Evolutionary conservation across 2,888 invertebrate species (phyloP), one percentile per base, ranked within the genome.

Genomic region (Polydrusus cervinus): DNA sequence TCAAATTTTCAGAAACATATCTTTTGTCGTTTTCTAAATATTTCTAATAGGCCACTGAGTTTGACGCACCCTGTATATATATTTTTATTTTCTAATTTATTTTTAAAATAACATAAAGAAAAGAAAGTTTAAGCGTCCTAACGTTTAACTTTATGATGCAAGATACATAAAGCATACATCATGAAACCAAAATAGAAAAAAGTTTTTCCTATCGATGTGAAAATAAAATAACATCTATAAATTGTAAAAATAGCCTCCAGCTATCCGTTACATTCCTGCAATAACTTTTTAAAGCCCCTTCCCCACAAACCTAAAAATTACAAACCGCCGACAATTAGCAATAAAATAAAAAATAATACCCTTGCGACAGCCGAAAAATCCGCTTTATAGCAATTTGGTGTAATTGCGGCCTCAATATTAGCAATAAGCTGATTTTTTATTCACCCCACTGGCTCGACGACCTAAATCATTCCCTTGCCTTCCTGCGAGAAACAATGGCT

Each of bases 391-490:
- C 84, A 83, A 85, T 84, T 85, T 83, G 84, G 83, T 85, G 85
- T 87, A 87, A 87, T 87, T 87, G 87, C 85, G 86, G 86, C 78
- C 81, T 84, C 83, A 85, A 87, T 87, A 87, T 87, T 87, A 87
- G 87, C 87, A 87, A 87, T 87, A 87, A 87, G 87, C 87, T 87
- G 87, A 87, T 87, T 87, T 87, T 87, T 87, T 87, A 87, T 87
- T 87, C 87, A 87, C 87, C 87, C 83, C 83, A 80, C 84, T 79
- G 60, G n/a, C 60, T 53, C 5, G 14, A 51, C 47, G 53, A 60
- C 25, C 65, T 86, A 86, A 87, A 86, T 87, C 86, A 84, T 86
- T 84, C 84, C 82, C 83, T 69, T 77, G 81, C 83, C 83, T 67
- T 78, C 81, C 83, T 83, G 82, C 82, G 82, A 84, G 84, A 84